These are phyloP conservation scores for Troides aeacus DNA, from an alignment of 2,888 invertebrate species.

Conservation along the genomic window DNA sequence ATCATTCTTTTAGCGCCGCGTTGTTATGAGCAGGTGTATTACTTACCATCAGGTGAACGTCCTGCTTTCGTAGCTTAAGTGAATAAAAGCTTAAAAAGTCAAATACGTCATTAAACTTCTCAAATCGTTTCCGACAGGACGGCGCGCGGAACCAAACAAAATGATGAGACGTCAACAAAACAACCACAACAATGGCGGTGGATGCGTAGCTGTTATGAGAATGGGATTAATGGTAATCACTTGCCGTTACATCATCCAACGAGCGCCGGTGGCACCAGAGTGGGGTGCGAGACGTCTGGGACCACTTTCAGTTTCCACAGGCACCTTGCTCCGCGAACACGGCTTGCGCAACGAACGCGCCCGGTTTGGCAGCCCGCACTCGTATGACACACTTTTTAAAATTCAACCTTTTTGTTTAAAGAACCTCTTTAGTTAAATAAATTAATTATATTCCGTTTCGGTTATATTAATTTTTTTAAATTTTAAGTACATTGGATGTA, in stretches of 20 bases:
- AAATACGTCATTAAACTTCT: not conserved
- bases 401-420: slow-evolving; percentile 36
- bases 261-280: slow-evolving; percentile 39
- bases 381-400: slow-evolving; percentile 65
- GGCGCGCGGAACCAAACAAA: slow-evolving; percentile 33
- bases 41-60: no score
- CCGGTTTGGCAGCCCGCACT: slow-evolving; percentile 59
- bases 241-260: slow-evolving; percentile 51
- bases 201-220: slow-evolving; percentile 48
- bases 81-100: no score
- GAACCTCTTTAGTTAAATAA: no score
- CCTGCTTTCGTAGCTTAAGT: no score
- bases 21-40: no score
- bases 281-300: slow-evolving; percentile 46
- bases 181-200: slow-evolving; percentile 45
- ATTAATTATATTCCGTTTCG: no score
- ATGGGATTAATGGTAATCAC: slow-evolving; percentile 59
- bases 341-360: slow-evolving; percentile 52
- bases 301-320: slow-evolving; percentile 74
- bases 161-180: slow-evolving; percentile 40
- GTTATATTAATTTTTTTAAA: slow-evolving; percentile 7
- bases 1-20: no score
- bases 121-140: slow-evolving; percentile 33
- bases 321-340: slow-evolving; percentile 56
- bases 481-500: not conserved